A percentile compares a stretch with the other conserved stretches of the same genome.
Conservation (phyloP, 1,140 invertebrate genomes). For the Oncopeltus fasciatus region DNA sequence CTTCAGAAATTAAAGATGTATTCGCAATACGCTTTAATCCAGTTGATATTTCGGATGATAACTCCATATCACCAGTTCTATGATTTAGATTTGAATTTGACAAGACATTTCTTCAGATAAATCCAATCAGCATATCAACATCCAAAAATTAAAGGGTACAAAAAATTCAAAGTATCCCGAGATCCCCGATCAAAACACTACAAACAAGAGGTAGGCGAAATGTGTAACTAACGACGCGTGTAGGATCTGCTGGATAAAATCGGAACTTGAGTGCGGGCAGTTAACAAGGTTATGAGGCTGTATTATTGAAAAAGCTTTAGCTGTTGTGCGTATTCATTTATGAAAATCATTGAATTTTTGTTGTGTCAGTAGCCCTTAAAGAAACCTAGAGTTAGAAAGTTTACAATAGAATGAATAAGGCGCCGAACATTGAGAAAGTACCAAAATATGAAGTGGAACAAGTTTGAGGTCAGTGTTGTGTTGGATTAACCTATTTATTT, state of each 20-base stretch:
- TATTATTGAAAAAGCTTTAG: slow-evolving; percentile 5
- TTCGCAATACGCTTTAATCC: slow-evolving; percentile 6
- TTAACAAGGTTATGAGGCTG: slow-evolving; percentile 12
- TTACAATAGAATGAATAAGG: neutral
- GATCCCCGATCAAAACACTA: neutral
- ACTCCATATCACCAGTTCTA: neutral
- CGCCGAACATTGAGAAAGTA: neutral
- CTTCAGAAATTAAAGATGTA: neutral
- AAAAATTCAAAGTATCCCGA: neutral
- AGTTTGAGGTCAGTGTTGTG: slow-evolving; percentile 18
- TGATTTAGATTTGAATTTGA: too few relatives aligned
- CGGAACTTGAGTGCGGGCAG: neutral
- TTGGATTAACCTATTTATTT: slow-evolving; percentile 19
- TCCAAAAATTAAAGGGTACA: neutral
- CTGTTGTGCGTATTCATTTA: neutral
- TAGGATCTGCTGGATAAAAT: slow-evolving; percentile 1
- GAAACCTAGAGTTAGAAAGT: neutral
- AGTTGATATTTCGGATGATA: neutral
- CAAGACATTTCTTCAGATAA: too few relatives aligned
- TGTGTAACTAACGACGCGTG: slow-evolving; percentile 7
- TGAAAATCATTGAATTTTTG: neutral
- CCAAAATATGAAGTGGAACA: slow-evolving; percentile 5
- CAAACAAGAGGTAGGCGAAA: too few relatives aligned
- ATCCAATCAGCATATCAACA: too few relatives aligned
- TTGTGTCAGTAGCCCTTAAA: neutral